Percentiles rank a stretch among this genome's conserved stretches.
Conservation (phyloP, 2,113 vertebrate genomes). For the Microcebus jonahi region DNA sequence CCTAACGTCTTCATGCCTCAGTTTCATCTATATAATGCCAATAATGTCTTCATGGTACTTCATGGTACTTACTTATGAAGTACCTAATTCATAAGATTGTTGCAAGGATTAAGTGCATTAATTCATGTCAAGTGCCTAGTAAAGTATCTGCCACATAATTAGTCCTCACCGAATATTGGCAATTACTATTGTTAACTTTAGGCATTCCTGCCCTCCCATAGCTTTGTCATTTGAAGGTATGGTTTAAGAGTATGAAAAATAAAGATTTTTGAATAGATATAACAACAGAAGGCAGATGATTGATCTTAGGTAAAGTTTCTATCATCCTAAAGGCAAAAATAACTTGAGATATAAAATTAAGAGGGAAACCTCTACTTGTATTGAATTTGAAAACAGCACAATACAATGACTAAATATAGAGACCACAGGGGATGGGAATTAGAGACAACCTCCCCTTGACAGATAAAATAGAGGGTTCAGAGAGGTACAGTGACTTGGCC, state of each 20-base stretch:
- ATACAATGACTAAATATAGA: slow-evolving; percentile 3
- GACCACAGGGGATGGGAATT: not conserved
- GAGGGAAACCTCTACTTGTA: not conserved
- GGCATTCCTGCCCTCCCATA: not conserved
- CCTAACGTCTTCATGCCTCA: not conserved
- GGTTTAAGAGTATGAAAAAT: not conserved
- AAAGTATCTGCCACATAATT: not conserved
- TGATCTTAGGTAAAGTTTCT: not conserved
- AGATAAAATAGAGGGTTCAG: not conserved
- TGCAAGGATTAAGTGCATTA: slow-evolving; percentile 41
- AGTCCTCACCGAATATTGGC: slow-evolving; percentile 35
- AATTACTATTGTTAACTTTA: not conserved
- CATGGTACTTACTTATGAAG: not conserved
- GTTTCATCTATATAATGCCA: not conserved
- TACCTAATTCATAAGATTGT: not conserved
- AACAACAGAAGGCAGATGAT: not conserved
- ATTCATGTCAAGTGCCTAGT: not conserved
- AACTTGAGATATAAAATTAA: slow-evolving; percentile 41
- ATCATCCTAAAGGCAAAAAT: slow-evolving; percentile 30
- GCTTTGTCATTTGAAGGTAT: not conserved
- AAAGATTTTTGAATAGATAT: not conserved
- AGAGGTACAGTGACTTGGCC: not conserved
- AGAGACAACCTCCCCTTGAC: not conserved
- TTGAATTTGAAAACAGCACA: not conserved
- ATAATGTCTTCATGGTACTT: not conserved